Percentiles rank a stretch among this genome's conserved stretches.
phyloP scores from a whole-genome alignment of 2,113 vertebrate genomes.

The Calypte anna region DNA sequence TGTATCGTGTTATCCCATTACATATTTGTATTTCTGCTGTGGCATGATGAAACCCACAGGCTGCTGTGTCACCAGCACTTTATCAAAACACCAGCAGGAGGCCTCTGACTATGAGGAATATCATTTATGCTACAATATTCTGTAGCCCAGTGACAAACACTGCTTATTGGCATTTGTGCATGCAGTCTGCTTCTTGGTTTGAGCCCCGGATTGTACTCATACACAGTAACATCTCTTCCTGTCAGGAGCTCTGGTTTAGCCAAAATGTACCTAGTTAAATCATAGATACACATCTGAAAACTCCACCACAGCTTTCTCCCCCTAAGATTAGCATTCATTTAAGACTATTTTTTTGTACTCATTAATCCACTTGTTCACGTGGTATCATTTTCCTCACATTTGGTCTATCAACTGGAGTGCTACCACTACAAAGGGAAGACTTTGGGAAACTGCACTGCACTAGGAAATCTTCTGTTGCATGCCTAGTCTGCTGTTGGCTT shows the following conservation, averaged over 20 bases:
- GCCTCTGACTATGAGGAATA: not conserved
- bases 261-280: not conserved
- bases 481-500: not conserved
- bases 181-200: not conserved
- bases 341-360: not conserved
- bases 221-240: not conserved
- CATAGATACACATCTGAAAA: conserved; percentile 13
- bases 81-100: not conserved
- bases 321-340: not conserved
- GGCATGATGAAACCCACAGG: not conserved
- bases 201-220: not conserved
- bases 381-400: conserved; percentile 3
- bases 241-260: not conserved
- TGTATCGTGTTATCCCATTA: not conserved
- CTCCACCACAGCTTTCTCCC: not conserved
- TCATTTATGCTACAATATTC: not conserved
- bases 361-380: not conserved
- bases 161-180: not conserved
- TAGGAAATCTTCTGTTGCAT: conserved; percentile 7
- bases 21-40: not conserved
- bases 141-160: not conserved
- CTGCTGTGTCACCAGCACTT: not conserved
- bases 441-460: not conserved
- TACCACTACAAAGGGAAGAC: not conserved
- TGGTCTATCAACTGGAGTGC: not conserved